Percentiles rank a stretch among this genome's conserved stretches.
These are phyloP conservation scores for Knipowitschia caucasica DNA, from an alignment of 2,797 vertebrate genomes.

Conservation along the genomic window DNA sequence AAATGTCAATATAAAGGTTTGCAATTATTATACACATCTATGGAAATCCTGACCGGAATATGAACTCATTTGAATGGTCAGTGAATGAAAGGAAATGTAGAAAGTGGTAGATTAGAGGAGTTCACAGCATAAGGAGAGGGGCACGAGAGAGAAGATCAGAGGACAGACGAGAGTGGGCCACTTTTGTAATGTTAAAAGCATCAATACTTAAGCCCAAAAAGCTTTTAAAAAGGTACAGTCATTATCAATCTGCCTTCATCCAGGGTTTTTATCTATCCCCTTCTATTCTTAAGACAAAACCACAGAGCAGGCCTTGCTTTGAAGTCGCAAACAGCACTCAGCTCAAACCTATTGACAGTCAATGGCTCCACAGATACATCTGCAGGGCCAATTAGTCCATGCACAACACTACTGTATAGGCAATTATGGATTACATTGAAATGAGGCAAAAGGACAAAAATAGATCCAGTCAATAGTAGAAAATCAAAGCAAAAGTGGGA, in stretches of 20 bases:
- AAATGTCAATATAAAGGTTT: background rate
- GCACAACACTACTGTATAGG: background rate
- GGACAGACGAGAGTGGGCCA: constrained; percentile 25
- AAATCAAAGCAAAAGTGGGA: background rate
- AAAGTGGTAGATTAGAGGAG: constrained; percentile 30
- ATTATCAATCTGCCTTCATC: constrained; percentile 44
- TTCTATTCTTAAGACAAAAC: constrained; percentile 36
- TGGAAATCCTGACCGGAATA: background rate
- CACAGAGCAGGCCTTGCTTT: constrained; percentile 32
- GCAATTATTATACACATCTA: background rate
- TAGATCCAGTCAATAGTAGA: background rate
- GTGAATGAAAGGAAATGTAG: constrained; percentile 27
- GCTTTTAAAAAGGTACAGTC: constrained; percentile 46
- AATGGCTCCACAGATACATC: background rate
- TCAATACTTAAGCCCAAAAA: constrained; percentile 40
- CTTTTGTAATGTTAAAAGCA: constrained; percentile 56
- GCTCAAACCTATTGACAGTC: constrained; percentile 30
- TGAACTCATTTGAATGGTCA: background rate
- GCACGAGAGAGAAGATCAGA: constrained; percentile 30
- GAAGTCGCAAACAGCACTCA: constrained; percentile 42
- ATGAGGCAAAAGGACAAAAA: background rate
- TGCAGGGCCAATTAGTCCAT: background rate
- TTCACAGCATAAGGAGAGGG: constrained; percentile 21
- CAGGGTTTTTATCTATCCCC: constrained; percentile 17
- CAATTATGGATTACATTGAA: background rate